These are phyloP conservation scores for Gallirallus australis DNA, from an alignment of 2,797 vertebrate species.

Conservation along the genomic window DNA sequence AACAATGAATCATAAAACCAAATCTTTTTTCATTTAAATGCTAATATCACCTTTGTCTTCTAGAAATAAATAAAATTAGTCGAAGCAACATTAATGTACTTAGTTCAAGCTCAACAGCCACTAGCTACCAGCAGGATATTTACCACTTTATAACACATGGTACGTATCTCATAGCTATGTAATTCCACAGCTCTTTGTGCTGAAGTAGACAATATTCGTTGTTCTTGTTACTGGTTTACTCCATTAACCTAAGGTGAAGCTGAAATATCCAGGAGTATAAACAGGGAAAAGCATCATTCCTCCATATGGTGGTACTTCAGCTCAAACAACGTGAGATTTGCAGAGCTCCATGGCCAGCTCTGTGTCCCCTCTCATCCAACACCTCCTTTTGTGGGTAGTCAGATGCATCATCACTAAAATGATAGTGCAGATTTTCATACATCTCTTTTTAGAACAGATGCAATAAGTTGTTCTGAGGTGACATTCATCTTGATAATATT, in stretches of 20 bases:
- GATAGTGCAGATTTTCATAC: background rate
- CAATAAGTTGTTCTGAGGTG: background rate
- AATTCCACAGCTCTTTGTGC: background rate
- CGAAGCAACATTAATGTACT: background rate
- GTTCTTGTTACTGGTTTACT: background rate
- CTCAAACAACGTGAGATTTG: fast-evolving
- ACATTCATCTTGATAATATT: background rate
- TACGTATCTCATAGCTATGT: background rate
- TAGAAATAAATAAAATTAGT: constrained; percentile 31
- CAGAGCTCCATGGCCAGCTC: background rate
- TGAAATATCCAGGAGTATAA: background rate
- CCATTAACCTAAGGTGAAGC: background rate
- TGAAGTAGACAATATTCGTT: background rate
- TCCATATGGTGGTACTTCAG: fast-evolving
- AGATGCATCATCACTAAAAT: background rate
- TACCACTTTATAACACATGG: background rate
- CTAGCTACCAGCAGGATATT: background rate
- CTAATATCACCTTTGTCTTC: constrained; percentile 35
- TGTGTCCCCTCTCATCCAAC: background rate
- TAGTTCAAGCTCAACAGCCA: background rate
- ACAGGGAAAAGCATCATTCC: fast-evolving
- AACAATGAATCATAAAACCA: constrained; percentile 18
- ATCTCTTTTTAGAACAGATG: background rate
- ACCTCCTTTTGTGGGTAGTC: background rate
- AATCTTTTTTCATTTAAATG: constrained; percentile 42